Conservation (phyloP, 2,888 invertebrate genomes). For the Ethmia dodecea region DNA sequence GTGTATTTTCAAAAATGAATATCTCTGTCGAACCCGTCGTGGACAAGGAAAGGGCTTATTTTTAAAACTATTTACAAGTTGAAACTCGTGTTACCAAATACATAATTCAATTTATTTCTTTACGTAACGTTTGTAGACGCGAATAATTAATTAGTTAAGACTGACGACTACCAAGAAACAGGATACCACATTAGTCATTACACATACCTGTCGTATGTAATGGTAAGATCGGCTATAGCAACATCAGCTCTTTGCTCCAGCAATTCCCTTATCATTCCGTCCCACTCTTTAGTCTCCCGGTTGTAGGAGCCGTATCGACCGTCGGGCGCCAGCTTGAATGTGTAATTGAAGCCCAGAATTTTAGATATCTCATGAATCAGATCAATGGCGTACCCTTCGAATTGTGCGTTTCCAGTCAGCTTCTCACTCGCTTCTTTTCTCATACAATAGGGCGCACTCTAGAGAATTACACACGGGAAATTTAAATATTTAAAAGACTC, state of each 20-base stretch:
- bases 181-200: too few species aligned
- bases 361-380: conserved; percentile 94
- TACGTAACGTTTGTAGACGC: too few species aligned
- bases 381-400: conserved; percentile 97
- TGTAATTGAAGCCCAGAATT: conserved; percentile 91
- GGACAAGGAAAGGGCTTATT: too few species aligned
- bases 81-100: too few species aligned
- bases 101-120: too few species aligned
- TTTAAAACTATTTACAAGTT: too few species aligned
- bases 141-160: too few species aligned
- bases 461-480: conserved; percentile 27
- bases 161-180: too few species aligned
- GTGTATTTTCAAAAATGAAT: too few species aligned
- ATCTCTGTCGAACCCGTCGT: too few species aligned
- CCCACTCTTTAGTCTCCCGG: conserved; percentile 92
- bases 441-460: conserved; percentile 99
- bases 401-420: conserved; percentile 92
- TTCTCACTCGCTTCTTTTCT: conserved; percentile 90
- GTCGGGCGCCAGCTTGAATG: conserved; percentile 90
- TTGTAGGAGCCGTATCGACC: conserved; percentile 90
- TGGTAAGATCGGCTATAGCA: conserved; percentile 97
- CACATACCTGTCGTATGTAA: conserved; percentile 93
- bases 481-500: too few species aligned
- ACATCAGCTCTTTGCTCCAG: conserved; percentile 95
- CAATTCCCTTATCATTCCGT: conserved; percentile 93